Conservation (phyloP, 2,113 vertebrate genomes). For the Muscicapa adusta region DNA sequence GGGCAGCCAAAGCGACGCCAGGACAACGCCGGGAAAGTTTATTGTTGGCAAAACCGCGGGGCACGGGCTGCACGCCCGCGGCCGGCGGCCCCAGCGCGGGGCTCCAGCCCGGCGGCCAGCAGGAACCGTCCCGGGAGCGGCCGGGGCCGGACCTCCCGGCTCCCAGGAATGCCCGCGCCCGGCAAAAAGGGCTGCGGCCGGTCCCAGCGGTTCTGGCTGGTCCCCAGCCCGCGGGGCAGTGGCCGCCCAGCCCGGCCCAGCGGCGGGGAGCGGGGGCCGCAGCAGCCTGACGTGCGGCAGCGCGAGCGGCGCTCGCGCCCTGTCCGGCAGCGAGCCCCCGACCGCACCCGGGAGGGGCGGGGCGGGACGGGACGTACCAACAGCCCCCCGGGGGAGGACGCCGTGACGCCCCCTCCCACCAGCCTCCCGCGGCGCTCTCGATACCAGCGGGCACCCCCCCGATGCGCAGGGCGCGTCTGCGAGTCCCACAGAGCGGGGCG, state of each 20-base stretch:
- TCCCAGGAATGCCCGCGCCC: not conserved
- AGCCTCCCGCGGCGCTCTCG: not conserved
- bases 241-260: not conserved
- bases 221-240: not conserved
- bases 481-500: not conserved
- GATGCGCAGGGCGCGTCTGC: too few relatives aligned
- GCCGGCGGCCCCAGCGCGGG: not conserved
- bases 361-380: not conserved
- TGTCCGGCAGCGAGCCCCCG: rapidly evolving
- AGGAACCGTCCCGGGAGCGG: not conserved
- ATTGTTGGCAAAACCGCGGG: not conserved
- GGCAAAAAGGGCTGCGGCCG: not conserved
- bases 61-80: not conserved
- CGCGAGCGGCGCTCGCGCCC: too few relatives aligned
- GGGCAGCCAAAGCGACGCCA: rapidly evolving
- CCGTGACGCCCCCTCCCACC: not conserved
- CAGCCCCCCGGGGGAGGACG: not conserved
- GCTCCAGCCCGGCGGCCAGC: not conserved
- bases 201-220: too few relatives aligned
- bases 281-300: not conserved
- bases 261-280: too few relatives aligned
- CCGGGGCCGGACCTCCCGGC: not conserved
- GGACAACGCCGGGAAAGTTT: not conserved
- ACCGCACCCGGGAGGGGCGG: not conserved
- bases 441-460: not conserved